phyloP scores from a whole-genome alignment of 1,140 invertebrate genomes.

The Melanaphis sacchari region DNA sequence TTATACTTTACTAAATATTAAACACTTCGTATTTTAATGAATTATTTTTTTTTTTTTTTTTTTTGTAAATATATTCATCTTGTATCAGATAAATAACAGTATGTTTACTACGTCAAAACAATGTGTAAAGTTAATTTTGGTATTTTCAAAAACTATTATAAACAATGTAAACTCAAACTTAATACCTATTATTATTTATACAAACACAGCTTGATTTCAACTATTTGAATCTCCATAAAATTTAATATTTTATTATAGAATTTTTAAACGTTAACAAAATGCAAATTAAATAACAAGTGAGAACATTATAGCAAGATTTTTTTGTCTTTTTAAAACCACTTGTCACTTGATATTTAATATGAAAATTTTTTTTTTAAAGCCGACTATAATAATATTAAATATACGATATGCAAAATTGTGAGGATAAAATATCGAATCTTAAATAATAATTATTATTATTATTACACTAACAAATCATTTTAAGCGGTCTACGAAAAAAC shows the following conservation, averaged over 20 bases:
- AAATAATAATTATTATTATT: too few species aligned
- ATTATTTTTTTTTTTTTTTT: background rate
- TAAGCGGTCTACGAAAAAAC: too few species aligned
- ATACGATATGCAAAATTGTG: background rate
- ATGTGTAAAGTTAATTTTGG: background rate
- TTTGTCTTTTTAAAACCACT: background rate
- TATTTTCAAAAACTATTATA: background rate
- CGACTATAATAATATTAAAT: background rate
- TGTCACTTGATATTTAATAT: background rate
- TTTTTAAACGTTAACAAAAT: background rate
- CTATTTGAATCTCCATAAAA: too few species aligned
- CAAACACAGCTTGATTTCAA: background rate
- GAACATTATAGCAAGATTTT: background rate
- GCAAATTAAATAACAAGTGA: background rate
- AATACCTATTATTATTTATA: conserved; percentile 3
- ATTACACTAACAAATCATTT: too few species aligned
- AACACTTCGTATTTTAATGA: background rate
- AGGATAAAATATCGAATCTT: background rate
- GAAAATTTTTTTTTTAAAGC: background rate
- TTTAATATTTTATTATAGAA: background rate
- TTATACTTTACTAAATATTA: background rate
- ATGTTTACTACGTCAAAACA: background rate
- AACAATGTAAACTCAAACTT: background rate
- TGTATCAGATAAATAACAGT: background rate
- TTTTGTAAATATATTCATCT: background rate